Percentiles rank a stretch among this genome's conserved stretches.
Evolutionary conservation across 2,113 vertebrate species (phyloP).

Genomic region (Rhegmatorhina hoffmannsi): DNA sequence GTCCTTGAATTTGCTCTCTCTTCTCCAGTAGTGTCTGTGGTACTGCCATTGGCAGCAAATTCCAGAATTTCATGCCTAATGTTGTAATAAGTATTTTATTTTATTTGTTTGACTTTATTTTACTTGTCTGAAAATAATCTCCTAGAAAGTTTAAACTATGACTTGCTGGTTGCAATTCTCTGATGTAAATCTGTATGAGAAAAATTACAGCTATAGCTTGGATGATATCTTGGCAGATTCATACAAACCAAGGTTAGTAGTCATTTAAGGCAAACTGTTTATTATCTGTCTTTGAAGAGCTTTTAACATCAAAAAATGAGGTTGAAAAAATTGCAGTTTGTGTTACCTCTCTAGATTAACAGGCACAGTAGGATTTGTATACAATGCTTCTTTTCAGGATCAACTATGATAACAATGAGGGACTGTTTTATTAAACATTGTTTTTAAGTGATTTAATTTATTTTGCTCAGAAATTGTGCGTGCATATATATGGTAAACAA

Average conservation of each 20-base stretch:
- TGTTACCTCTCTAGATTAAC: background rate
- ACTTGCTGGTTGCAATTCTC: background rate
- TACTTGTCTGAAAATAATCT: background rate
- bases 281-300: background rate
- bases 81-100: background rate
- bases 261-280: background rate
- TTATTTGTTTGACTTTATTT: background rate
- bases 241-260: background rate
- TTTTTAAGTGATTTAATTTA: background rate
- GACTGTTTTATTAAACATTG: background rate
- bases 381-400: background rate
- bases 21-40: background rate
- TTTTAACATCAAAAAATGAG: background rate
- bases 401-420: background rate
- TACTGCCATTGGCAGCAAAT: background rate
- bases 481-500: background rate
- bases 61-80: background rate
- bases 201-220: background rate
- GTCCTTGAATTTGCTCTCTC: background rate
- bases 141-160: background rate
- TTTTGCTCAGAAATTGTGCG: background rate
- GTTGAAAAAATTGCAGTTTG: background rate
- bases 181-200: background rate
- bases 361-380: background rate
- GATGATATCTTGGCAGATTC: background rate